Evolutionary conservation across 2,113 vertebrate species (phyloP).

Genomic region (Myrmecophaga tridactyla): DNA sequence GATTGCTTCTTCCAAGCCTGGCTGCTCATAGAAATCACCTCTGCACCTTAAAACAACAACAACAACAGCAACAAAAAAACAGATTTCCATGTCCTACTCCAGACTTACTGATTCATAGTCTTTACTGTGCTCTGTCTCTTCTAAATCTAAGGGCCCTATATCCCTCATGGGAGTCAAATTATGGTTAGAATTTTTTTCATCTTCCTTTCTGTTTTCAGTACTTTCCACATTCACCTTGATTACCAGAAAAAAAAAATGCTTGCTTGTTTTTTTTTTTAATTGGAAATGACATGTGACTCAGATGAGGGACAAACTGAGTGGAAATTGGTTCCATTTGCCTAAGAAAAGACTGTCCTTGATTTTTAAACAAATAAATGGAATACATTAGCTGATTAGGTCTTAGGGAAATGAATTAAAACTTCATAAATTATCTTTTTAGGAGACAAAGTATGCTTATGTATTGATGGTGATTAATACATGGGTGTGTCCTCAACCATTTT

Average conservation of each 20-base stretch:
- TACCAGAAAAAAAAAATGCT: neutral
- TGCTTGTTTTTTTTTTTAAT: neutral
- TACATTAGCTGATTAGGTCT: neutral
- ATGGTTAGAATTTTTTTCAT: neutral
- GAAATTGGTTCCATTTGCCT: conserved; percentile 9
- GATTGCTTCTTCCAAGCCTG: neutral
- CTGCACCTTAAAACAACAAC: neutral
- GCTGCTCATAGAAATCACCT: neutral
- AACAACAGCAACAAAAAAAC: neutral
- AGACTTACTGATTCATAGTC: neutral
- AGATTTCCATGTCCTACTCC: neutral
- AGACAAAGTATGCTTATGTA: neutral
- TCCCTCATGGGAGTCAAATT: neutral
- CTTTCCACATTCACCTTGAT: neutral
- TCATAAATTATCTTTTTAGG: neutral
- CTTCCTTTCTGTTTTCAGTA: neutral
- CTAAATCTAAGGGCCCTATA: neutral
- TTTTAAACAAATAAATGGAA: neutral
- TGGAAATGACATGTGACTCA: accelerated
- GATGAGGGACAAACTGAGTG: neutral
- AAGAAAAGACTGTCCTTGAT: neutral
- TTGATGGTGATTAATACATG: neutral
- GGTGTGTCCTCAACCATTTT: neutral
- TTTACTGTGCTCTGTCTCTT: neutral
- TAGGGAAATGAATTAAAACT: neutral